Evolutionary conservation across 92 coral and sea anemone species (phyloP), one percentile per base, ranked within the genome.

Genomic region (Actinernus sp.): DNA sequence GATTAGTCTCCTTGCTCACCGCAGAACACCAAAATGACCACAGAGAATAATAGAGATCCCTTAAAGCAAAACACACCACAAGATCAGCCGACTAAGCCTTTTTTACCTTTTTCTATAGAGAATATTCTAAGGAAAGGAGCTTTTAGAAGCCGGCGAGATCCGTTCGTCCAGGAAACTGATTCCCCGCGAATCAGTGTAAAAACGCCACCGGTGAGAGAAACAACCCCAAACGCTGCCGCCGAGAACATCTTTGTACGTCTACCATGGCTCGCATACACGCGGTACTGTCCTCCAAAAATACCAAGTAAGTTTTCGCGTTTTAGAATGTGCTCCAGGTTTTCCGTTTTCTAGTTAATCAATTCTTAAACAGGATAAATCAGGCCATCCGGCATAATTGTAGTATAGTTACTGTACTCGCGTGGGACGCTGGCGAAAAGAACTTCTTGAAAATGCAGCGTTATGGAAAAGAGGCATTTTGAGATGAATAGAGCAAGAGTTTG

Each of bases 211-310:
- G 56, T 43, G 34, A 54, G 57, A 12, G 56, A 40, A 13, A 17
- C 4, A 5, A 36, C 41, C 7, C 6, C 21, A 23, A 45, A 45
- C 4, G 11, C 52, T 45, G 10, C 52, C 8, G 4, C 18, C 19
- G 76, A 73, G 13, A 67, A 60, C 55, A 47, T 81, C 63, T 49
- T 73, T 34, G 58, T 56, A 8, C 81, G 82, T 13, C 65, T 90
- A 26, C 97, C 97, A 0, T 95, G 99, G 99, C 55, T 95, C 20
- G 89, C 89, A 2, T 95, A 82, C 47, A 91, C 99, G 2, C 82
- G 99, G 6, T 95, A 95, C 38, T 87, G 84, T 36, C 99, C 99
- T 4, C 99, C 99, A 11, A 95, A 91, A 74, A 80, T 91, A 31
- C 99, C 97, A 58, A 82, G 99, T 95, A 91, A 95, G 99, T 91